A percentile compares a stretch with the other conserved stretches of the same genome.
Evolutionary conservation across 2,113 vertebrate species (phyloP).

Genomic region (Larimichthys crocea): DNA sequence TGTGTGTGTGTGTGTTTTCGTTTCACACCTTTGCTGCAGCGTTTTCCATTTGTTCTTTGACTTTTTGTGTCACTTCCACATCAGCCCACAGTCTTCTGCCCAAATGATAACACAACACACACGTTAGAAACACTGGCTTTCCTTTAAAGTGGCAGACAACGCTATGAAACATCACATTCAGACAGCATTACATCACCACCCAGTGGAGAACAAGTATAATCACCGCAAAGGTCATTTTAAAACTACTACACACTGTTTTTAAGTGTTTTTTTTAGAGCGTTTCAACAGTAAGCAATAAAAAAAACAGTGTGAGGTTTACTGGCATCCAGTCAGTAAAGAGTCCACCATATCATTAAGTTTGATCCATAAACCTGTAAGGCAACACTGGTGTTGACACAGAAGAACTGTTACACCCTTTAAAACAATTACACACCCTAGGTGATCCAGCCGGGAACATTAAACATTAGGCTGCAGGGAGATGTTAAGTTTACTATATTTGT

Average conservation of each 20-base stretch:
- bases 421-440: constrained; percentile 52
- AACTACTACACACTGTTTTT: background rate
- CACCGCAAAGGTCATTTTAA: background rate
- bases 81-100: background rate
- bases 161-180: background rate
- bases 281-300: background rate
- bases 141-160: background rate
- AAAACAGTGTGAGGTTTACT: background rate
- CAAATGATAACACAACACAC: background rate
- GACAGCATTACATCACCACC: constrained; percentile 36
- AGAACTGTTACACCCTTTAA: constrained; percentile 50
- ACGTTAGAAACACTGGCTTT: background rate
- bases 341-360: background rate
- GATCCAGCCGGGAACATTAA: constrained; percentile 22
- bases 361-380: constrained; percentile 48
- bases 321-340: no score
- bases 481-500: no score
- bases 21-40: background rate
- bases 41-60: background rate
- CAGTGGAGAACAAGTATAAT: constrained; percentile 16
- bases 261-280: background rate
- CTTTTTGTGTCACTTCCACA: background rate
- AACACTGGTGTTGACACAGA: constrained; percentile 57
- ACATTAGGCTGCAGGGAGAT: background rate
- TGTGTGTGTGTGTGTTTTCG: background rate